Conservation (phyloP, 2,797 vertebrate species). For the Sebastes variabilis region DNA sequence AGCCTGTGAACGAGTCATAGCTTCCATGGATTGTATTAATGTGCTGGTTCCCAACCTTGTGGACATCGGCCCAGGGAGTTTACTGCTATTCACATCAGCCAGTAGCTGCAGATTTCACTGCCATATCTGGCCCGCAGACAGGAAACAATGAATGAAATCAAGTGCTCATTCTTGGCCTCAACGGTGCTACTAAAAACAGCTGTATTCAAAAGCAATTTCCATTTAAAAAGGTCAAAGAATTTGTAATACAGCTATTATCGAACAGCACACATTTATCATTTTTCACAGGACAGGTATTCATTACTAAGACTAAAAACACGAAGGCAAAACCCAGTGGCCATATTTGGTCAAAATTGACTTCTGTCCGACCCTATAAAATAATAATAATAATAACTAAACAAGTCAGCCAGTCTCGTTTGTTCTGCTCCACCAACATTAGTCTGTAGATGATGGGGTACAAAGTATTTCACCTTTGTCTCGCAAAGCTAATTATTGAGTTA, state of each 20-base stretch:
- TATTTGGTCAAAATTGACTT: not conserved
- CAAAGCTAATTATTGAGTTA: too few species aligned
- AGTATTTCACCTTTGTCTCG: too few species aligned
- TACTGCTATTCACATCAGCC: not conserved
- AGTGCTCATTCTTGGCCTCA: conserved; percentile 5
- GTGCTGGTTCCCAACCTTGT: conserved; percentile 26
- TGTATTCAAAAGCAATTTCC: not conserved
- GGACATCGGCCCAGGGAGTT: not conserved
- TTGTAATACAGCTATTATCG: not conserved
- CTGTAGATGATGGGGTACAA: not conserved
- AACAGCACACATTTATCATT: not conserved
- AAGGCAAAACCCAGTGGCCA: not conserved
- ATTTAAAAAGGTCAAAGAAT: conserved; percentile 12
- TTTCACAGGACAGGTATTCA: not conserved
- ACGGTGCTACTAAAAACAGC: not conserved
- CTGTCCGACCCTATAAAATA: not conserved
- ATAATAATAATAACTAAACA: not conserved
- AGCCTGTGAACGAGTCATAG: conserved; percentile 44
- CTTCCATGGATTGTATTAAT: conserved; percentile 69
- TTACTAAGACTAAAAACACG: not conserved
- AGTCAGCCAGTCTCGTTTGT: not conserved
- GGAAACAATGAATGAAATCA: conserved; percentile 12
- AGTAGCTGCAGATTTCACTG: not conserved
- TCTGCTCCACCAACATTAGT: not conserved
- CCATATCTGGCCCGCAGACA: not conserved